These are phyloP conservation scores for Echinarachnius parma DNA, from an alignment of 53 echinoderm and acorn worm species.

Conservation along the genomic window DNA sequence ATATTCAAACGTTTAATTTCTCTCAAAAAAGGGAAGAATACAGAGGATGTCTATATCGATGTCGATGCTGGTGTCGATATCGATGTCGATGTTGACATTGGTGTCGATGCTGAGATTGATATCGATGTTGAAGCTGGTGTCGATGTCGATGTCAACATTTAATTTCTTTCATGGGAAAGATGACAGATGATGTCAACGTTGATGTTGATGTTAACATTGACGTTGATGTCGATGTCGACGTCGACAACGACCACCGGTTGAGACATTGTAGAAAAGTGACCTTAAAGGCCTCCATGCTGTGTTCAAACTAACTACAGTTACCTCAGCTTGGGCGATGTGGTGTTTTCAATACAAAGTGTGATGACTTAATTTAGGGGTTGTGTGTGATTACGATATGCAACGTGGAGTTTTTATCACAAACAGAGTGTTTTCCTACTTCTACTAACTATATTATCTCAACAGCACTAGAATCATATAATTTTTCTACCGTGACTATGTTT, in stretches of 20 bases:
- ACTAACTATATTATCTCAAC: constrained; percentile 41
- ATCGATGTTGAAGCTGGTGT: no score
- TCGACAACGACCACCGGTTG: constrained; percentile 28
- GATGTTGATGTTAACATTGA: no score
- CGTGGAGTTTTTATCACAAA: constrained; percentile 46
- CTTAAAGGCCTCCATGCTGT: constrained; percentile 43
- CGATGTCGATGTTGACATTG: no score
- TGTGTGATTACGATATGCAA: constrained; percentile 51
- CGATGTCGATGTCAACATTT: no score
- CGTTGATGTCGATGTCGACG: constrained; percentile 36
- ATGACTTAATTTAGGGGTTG: constrained; percentile 39
- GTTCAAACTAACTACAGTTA: constrained; percentile 27
- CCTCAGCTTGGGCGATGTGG: constrained; percentile 46
- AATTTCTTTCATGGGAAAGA: no score
- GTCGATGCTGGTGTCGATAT: no score
- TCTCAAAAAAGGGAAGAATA: no score
- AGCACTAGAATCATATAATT: constrained; percentile 27
- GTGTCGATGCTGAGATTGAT: no score
- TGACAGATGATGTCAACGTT: not conserved
- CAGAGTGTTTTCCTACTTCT: constrained; percentile 47
- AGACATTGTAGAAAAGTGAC: constrained; percentile 43
- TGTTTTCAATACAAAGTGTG: constrained; percentile 49
- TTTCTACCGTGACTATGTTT: constrained; percentile 34
- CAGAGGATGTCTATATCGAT: no score
- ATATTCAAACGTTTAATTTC: no score